Evolutionary conservation across 2,113 vertebrate genomes (phyloP).

Genomic region (Microtus ochrogaster): DNA sequence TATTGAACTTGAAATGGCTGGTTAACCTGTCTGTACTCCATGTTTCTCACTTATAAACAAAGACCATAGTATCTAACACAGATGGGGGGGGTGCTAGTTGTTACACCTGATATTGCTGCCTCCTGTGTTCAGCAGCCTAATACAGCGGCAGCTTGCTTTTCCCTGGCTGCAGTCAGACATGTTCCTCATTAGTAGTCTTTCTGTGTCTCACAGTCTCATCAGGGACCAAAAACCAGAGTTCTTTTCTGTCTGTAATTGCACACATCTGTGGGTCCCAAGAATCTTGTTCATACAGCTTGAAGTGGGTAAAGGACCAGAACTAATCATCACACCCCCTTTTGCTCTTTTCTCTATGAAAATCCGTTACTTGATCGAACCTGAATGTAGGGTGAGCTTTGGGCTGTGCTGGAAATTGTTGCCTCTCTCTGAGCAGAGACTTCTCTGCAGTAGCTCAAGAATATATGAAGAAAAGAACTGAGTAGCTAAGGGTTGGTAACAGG

Average conservation of each 20-base stretch:
- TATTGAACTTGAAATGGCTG: not conserved
- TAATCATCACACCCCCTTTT: fast-evolving
- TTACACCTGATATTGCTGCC: not conserved
- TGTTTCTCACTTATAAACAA: slow-evolving; percentile 16
- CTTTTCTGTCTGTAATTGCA: not conserved
- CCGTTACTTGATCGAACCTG: not conserved
- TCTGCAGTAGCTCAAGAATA: not conserved
- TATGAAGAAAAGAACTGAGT: not conserved
- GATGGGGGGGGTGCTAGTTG: not conserved
- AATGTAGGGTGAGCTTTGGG: no score
- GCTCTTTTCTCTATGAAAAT: not conserved
- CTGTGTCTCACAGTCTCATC: not conserved
- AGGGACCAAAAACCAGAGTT: not conserved
- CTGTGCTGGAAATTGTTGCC: not conserved
- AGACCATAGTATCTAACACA: not conserved
- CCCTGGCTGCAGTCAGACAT: not conserved
- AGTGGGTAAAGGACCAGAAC: not conserved
- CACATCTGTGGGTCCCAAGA: not conserved
- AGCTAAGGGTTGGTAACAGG: no score
- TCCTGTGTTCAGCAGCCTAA: not conserved
- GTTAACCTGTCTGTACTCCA: not conserved
- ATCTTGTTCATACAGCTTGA: not conserved
- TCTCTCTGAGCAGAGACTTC: not conserved
- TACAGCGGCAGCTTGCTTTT: not conserved
- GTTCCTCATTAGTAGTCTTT: not conserved